Evolutionary conservation across 2,888 invertebrate genomes (phyloP).

Genomic region (Autographa pulchrina): DNA sequence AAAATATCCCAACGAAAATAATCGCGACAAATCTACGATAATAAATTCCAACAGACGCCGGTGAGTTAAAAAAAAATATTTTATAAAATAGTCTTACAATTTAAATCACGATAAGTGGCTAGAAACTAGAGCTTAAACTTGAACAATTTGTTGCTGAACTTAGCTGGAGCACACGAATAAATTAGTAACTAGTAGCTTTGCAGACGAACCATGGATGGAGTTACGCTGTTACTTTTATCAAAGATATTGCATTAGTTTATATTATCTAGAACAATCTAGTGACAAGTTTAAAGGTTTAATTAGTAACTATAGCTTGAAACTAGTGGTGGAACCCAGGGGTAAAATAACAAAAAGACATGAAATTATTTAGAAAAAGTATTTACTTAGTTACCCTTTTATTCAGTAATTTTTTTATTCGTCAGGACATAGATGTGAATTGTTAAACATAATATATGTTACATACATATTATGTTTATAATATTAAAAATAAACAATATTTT

Average conservation of each 20-base stretch:
- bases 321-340: too few species aligned
- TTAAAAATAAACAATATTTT: too few species aligned
- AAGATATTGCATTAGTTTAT: background rate
- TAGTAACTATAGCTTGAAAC: background rate
- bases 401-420: too few species aligned
- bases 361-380: too few species aligned
- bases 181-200: background rate
- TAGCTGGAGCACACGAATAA: background rate
- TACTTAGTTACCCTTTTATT: too few species aligned
- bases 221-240: slow-evolving; percentile 1
- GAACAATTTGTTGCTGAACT: slow-evolving; percentile 4
- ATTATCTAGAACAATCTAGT: background rate
- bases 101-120: slow-evolving; percentile 4
- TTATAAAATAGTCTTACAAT: background rate
- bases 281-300: background rate
- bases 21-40: background rate
- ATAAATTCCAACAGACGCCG: background rate
- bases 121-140: background rate
- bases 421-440: too few species aligned
- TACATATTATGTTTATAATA: too few species aligned
- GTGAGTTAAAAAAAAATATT: background rate
- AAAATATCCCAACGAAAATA: background rate
- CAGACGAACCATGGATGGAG: background rate
- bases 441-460: too few species aligned
- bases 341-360: too few species aligned